These are phyloP conservation scores for Calliphora vomitoria DNA, from an alignment of 2,888 invertebrate species.

Conservation along the genomic window DNA sequence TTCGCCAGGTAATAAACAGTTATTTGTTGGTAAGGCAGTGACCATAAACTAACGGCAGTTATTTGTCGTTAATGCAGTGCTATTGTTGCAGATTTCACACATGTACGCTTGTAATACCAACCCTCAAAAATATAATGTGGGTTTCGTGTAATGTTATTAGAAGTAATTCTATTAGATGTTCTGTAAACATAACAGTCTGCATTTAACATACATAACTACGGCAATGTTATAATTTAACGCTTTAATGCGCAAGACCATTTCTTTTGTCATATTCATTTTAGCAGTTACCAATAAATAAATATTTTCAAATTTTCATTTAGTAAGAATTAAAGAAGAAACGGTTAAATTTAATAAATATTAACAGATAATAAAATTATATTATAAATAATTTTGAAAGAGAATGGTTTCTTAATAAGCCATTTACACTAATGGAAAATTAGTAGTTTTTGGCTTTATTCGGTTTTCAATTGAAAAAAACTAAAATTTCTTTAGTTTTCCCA, in stretches of 20 bases:
- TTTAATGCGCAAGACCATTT: constrained; percentile 3
- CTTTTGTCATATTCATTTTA: background rate
- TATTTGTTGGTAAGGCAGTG: constrained; percentile 61
- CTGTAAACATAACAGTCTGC: constrained; percentile 18
- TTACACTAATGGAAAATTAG: too few species aligned
- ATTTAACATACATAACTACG: background rate
- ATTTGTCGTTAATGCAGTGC: constrained; percentile 72
- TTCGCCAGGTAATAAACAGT: constrained; percentile 42
- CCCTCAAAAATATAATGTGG: constrained; percentile 14
- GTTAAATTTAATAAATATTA: background rate
- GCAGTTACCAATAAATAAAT: too few species aligned
- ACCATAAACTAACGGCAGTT: constrained; percentile 48
- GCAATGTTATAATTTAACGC: background rate
- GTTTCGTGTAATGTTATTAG: background rate
- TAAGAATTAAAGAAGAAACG: background rate
- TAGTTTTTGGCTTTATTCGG: too few species aligned
- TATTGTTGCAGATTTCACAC: background rate
- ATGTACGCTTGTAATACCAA: constrained; percentile 31
- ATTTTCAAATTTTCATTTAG: too few species aligned
- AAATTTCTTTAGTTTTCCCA: too few species aligned
- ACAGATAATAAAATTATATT: too few species aligned
- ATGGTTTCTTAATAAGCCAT: too few species aligned
- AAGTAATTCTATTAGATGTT: background rate
- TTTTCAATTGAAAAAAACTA: too few species aligned
- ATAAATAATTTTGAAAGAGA: too few species aligned